These are phyloP conservation scores for Lordiphosa fenestrarum DNA, from an alignment of 2,888 invertebrate genomes.

Conservation along the genomic window DNA sequence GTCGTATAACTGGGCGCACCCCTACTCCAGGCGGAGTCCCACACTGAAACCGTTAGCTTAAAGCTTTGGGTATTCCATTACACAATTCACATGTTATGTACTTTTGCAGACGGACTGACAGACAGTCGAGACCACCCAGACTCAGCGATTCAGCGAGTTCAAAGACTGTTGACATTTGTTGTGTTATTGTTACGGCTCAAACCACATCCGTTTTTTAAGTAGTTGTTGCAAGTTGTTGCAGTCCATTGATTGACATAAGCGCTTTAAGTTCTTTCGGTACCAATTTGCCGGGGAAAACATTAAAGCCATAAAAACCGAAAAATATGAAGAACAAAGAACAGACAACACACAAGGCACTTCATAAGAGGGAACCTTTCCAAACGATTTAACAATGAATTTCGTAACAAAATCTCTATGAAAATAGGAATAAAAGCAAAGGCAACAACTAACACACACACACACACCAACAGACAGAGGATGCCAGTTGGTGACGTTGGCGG, in stretches of 20 bases:
- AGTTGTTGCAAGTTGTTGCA: slow-evolving; percentile 31
- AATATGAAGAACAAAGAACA: slow-evolving; percentile 19
- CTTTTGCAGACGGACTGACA: slow-evolving; percentile 4
- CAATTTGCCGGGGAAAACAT: slow-evolving; percentile 15
- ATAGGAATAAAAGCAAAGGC: slow-evolving; percentile 41
- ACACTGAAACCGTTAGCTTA: slow-evolving; percentile 32
- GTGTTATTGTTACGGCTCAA: slow-evolving; percentile 27
- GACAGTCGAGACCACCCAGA: slow-evolving; percentile 15
- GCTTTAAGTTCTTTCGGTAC: slow-evolving; percentile 42
- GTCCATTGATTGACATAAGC: slow-evolving; percentile 62
- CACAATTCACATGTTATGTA: slow-evolving; percentile 17
- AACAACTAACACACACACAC: slow-evolving; percentile 4
- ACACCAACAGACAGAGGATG: slow-evolving; percentile 18
- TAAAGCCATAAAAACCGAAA: slow-evolving; percentile 15
- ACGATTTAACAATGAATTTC: slow-evolving; percentile 61
- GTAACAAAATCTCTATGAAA: slow-evolving; percentile 32
- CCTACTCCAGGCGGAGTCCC: background rate
- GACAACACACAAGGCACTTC: slow-evolving; percentile 35
- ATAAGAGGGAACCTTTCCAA: slow-evolving; percentile 46
- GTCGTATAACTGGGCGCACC: slow-evolving; percentile 35
- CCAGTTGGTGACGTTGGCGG: slow-evolving; percentile 28
- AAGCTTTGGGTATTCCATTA: slow-evolving; percentile 11
- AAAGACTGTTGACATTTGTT: slow-evolving; percentile 65
- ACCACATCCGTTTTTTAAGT: slow-evolving; percentile 39
- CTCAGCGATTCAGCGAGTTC: slow-evolving; percentile 33